Base-by-base conservation (phyloP, 2,888 invertebrate genomes). In the Rosalia funebris region DNA sequence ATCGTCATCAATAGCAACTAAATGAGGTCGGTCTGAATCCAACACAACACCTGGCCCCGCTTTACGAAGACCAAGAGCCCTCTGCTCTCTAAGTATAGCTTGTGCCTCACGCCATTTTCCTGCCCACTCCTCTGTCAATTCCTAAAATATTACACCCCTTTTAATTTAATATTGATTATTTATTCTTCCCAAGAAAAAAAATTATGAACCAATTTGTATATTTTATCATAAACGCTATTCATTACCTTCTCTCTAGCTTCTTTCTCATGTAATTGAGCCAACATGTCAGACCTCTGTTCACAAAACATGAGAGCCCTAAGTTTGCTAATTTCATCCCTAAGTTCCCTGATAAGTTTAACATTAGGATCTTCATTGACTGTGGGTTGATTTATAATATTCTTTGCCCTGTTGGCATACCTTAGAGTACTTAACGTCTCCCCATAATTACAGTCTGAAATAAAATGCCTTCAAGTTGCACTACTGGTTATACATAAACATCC, bases 91-190 rank as follows among this genome's bases (percentile, higher is more conserved):
- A 31, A 94, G 82, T 70, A 95, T 95, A 71, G 91, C 90, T 77
- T 95, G 94, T 0, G 95, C 93, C 76, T 93, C 93, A 47, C 92
- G 86, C 96, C 96, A 96, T 78, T 95, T 95, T 78, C 95, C 93
- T 9, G 93, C 90, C 95, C 95, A 96, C 76, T 93, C 92, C 81
- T 95, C 94, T 0, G 95, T 95, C 60, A 96, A 72, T 65, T 80
- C 79, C 78, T 79, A 56, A 58, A 59, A 36, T 12, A 55, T 47
- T 31, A 7, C 34, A 15, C 14, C 14, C 5, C 20, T n/a, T 12
- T 45, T 11, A 12, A 11, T 45, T n/a, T n/a, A n/a, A n/a, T n/a
- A n/a, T n/a, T n/a, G n/a, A n/a, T n/a, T n/a, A n/a, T n/a, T n/a
- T n/a, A n/a, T n/a, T n/a, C n/a, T n/a, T n/a, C n/a, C n/a, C n/a